Conservation (phyloP, 2,888 invertebrate species). For the Trachelus stipa region DNA sequence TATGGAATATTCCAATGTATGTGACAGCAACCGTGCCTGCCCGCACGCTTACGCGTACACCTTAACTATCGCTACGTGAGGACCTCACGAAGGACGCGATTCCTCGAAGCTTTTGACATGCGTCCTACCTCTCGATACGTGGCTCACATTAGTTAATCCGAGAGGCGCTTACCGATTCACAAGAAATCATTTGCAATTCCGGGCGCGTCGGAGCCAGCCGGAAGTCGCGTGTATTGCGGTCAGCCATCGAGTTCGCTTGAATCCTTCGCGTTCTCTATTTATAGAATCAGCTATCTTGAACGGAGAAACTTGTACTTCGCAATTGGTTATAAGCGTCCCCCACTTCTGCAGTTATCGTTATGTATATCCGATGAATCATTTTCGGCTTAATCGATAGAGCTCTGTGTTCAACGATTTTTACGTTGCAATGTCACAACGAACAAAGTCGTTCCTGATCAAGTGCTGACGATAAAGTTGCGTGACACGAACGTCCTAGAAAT, state of each 20-base stretch:
- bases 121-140: not conserved
- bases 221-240: not conserved
- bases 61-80: not conserved
- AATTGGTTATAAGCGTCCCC: not conserved
- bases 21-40: not conserved
- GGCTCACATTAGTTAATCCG: not conserved
- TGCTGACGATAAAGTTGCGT: not conserved
- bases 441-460: not conserved
- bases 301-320: not conserved
- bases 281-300: not conserved
- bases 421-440: not conserved
- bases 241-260: not conserved
- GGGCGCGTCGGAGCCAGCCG: not conserved
- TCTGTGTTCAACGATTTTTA: not conserved
- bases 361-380: not conserved
- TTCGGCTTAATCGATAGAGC: not conserved
- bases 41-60: not conserved
- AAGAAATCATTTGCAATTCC: not conserved
- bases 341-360: not conserved
- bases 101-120: not conserved
- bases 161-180: not conserved
- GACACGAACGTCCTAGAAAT: not conserved
- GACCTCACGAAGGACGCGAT: not conserved
- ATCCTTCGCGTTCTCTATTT: not conserved
- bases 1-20: slow-evolving; percentile 1